Evolutionary conservation across 1,140 invertebrate genomes (phyloP).

Genomic region (Fopius arisanus): DNA sequence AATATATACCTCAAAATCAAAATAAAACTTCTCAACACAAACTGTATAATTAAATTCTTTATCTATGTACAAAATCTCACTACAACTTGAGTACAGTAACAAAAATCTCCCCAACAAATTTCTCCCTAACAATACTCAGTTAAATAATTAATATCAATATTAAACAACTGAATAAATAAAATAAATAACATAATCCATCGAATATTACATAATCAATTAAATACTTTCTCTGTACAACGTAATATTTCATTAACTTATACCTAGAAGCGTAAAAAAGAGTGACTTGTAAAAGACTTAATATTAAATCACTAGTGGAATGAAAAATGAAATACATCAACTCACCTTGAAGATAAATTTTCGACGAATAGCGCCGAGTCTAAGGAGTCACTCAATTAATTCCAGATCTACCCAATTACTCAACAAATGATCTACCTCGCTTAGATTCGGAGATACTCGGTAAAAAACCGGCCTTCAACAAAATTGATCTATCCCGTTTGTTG

Average conservation of each 20-base stretch:
- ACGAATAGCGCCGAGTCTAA: too few relatives aligned
- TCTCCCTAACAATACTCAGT: neutral
- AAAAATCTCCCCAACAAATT: neutral
- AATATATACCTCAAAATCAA: neutral
- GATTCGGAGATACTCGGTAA: too few relatives aligned
- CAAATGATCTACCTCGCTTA: neutral
- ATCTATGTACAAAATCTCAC: neutral
- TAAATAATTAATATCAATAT: neutral
- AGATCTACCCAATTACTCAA: neutral
- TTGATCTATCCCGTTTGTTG: too few relatives aligned
- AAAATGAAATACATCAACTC: neutral
- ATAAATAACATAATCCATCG: neutral
- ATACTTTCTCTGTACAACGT: neutral
- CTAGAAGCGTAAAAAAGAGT: neutral
- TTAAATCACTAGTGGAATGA: neutral
- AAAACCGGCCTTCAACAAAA: too few relatives aligned
- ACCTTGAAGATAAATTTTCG: too few relatives aligned
- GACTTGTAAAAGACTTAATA: neutral
- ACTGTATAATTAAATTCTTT: neutral
- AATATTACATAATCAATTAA: neutral
- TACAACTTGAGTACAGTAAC: neutral
- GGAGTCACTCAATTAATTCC: neutral
- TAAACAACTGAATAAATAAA: neutral
- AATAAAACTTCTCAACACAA: neutral
- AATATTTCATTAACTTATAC: neutral